A percentile compares a stretch with the other conserved stretches of the same genome.
phyloP scores from a whole-genome alignment of 2,888 invertebrate genomes.

The Netelia inedita region DNA sequence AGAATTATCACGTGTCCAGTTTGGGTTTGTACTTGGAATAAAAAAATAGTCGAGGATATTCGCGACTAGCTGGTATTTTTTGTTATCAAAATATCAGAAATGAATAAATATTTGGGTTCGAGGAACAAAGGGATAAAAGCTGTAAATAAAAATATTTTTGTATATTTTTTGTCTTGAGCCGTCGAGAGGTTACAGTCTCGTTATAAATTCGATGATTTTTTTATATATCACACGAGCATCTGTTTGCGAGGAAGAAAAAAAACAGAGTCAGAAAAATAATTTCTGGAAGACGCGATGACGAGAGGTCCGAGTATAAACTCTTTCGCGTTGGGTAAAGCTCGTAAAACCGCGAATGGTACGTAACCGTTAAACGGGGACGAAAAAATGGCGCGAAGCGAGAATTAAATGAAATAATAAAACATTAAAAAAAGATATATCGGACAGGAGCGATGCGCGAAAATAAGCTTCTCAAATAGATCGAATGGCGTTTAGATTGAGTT shows the following conservation, averaged over 20 bases:
- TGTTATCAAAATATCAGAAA: no score
- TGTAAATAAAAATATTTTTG: no score
- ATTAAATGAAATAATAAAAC: slow-evolving; percentile 39
- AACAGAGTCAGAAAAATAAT: slow-evolving; percentile 28
- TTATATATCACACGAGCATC: slow-evolving; percentile 7
- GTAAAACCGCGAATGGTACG: slow-evolving; percentile 44
- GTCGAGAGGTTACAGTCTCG: not conserved
- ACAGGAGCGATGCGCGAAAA: slow-evolving; percentile 14
- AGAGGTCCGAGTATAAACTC: slow-evolving; percentile 37
- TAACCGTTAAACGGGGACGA: slow-evolving; percentile 17
- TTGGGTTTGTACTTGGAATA: not conserved
- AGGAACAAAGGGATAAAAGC: no score
- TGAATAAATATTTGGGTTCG: no score
- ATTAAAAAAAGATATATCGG: slow-evolving; percentile 7
- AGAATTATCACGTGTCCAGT: not conserved
- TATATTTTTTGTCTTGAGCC: not conserved
- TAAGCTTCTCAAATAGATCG: slow-evolving; percentile 28
- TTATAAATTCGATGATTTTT: slow-evolving; percentile 25
- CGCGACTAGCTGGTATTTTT: no score
- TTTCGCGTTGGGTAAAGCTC: slow-evolving; percentile 25
- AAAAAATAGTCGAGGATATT: no score
- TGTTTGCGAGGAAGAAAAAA: slow-evolving; percentile 9
- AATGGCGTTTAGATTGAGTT: slow-evolving; percentile 55
- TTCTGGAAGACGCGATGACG: slow-evolving; percentile 18
- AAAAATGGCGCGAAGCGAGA: slow-evolving; percentile 5